Evolutionary conservation across 2,797 vertebrate species (phyloP), one percentile per base, ranked within the genome.

Genomic region (Rhabdophis nuchalis): DNA sequence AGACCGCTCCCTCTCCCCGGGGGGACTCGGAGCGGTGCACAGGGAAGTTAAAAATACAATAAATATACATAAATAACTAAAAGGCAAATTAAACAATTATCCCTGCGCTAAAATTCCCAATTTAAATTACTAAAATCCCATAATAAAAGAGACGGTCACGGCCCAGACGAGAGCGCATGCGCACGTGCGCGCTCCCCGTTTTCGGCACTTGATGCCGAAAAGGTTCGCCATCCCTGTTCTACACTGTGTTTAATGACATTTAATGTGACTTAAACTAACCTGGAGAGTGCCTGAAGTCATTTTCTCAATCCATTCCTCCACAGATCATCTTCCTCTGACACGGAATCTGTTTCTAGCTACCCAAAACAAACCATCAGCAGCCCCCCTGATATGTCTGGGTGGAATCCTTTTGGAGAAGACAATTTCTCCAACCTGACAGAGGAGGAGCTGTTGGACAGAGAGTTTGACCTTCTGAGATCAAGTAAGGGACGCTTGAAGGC

Each of bases 381-480:
- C 96, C 99, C 99, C 11, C 99, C 98, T 25, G 99, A 99, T 94
- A 99, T 99, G 99, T 99, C 99, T 9, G 96, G 98, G 95, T 99
- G 99, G 99, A 99, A 99, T 96, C 99, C 99, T 0, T 99, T 99
- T 53, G 98, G 98, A 96, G 99, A 99, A 96, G 99, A 99, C 97
- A 99, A 99, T 98, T 99, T 99, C 96, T 99, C 99, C 93, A 99
- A 98, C 92, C 88, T 99, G 97, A 99, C 99, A 0, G 98, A 99
- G 96, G 99, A 99, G 97, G 99, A 99, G 96, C 98, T 99, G 87
- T 97, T 99, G 95, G 98, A 99, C 97, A 98, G 99, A 92, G 99
- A 99, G 96, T 99, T 99, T 96, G 99, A 99, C 98, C 97, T 99
- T 96, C 99, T 99, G 12, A 98, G 99, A 99, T 98, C 99, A 99